phyloP scores from a whole-genome alignment of 2,888 invertebrate genomes.

The Trichopoda pennipes region DNA sequence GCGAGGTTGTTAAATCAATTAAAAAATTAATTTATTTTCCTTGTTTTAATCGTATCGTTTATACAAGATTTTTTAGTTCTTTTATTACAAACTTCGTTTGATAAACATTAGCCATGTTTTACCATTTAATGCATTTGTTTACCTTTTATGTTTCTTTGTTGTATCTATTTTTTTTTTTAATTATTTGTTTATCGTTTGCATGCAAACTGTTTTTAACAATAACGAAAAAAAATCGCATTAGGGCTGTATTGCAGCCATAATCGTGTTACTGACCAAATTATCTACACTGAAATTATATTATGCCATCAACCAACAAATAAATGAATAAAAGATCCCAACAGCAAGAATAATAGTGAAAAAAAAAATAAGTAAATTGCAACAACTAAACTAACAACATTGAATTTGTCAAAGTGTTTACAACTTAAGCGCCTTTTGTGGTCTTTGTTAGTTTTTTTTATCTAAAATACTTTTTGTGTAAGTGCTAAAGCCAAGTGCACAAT shows the following conservation, averaged over 20 bases:
- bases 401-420: conserved; percentile 69
- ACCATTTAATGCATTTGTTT: conserved; percentile 61
- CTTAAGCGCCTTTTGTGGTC: conserved; percentile 68
- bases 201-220: conserved; percentile 30
- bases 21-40: too few relatives aligned
- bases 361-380: conserved; percentile 57
- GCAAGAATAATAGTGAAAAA: conserved; percentile 19
- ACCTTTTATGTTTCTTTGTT: conserved; percentile 32
- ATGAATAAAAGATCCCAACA: not conserved
- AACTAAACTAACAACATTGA: conserved; percentile 65
- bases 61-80: too few relatives aligned
- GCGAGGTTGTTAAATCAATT: too few relatives aligned
- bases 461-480: not conserved
- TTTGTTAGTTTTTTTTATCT: conserved; percentile 51
- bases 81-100: too few relatives aligned
- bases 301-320: conserved; percentile 64
- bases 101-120: conserved; percentile 29
- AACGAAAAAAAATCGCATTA: conserved; percentile 38
- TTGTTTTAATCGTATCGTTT: too few relatives aligned
- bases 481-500: conserved; percentile 9
- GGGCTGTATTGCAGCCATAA: conserved; percentile 49
- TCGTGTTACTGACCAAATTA: conserved; percentile 67
- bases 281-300: conserved; percentile 66
- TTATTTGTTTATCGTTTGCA: conserved; percentile 49
- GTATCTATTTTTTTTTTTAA: conserved; percentile 12